These are phyloP conservation scores for Megalurothrips usitatus DNA, from an alignment of 2,888 invertebrate species.

Conservation along the genomic window DNA sequence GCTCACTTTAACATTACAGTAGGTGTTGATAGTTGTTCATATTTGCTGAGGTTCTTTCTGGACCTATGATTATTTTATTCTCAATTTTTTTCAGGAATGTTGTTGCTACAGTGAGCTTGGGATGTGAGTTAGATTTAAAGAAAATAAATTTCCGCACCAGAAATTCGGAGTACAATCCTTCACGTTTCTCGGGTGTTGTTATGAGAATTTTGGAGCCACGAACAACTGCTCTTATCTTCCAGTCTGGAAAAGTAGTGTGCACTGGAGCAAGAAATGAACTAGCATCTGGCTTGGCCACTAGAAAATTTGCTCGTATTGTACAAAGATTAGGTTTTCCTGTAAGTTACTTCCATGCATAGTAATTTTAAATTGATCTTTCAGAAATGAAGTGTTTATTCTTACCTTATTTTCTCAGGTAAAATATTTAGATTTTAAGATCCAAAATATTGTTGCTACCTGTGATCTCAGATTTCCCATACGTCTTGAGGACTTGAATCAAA, in stretches of 20 bases:
- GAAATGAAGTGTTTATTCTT: constrained; percentile 3
- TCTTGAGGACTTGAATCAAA: constrained; percentile 66
- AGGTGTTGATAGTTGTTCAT: background rate
- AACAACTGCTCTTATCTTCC: constrained; percentile 69
- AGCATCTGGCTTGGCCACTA: constrained; percentile 69
- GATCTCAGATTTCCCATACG: constrained; percentile 70
- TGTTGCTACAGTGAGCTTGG: constrained; percentile 72
- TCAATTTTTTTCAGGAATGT: constrained; percentile 61
- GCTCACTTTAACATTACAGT: constrained; percentile 2
- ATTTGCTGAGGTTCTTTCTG: background rate
- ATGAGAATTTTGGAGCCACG: constrained; percentile 78
- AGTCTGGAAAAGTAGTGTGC: constrained; percentile 76
- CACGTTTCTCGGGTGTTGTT: constrained; percentile 74
- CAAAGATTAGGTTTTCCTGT: constrained; percentile 76
- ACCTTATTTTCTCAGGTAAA: constrained; percentile 58
- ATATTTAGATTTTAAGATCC: constrained; percentile 72
- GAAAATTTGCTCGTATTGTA: constrained; percentile 77
- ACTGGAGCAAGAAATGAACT: constrained; percentile 75
- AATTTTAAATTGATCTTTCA: background rate
- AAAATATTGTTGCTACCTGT: constrained; percentile 71
- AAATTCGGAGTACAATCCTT: constrained; percentile 79
- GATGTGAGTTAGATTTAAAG: constrained; percentile 65
- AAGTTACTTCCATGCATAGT: constrained; percentile 40
- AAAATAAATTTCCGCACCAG: constrained; percentile 73
- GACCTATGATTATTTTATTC: background rate